Conservation (phyloP, 2,113 vertebrate species). For the Megatriorchis doriae region DNA sequence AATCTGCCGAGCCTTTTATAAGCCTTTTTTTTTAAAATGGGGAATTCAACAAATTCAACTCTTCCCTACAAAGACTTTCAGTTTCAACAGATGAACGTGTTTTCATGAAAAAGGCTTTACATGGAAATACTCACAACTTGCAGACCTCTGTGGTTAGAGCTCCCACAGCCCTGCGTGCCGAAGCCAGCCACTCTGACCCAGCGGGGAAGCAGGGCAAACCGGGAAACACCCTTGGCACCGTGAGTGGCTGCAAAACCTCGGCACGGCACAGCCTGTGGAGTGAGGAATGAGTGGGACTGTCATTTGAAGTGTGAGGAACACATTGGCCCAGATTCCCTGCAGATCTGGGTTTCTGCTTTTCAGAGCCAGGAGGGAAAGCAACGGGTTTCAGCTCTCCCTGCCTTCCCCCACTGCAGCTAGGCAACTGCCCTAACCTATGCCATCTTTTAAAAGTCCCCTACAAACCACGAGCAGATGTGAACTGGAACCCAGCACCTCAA, state of each 20-base stretch:
- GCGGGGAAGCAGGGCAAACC: background rate
- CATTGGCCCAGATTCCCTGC: slow-evolving; percentile 38
- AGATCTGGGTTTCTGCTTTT: slow-evolving; percentile 12
- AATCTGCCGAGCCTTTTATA: slow-evolving; percentile 9
- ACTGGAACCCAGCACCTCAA: background rate
- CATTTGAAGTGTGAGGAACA: background rate
- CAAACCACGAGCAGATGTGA: background rate
- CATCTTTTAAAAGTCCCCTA: background rate
- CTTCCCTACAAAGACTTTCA: background rate
- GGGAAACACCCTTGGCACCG: background rate
- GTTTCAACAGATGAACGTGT: background rate
- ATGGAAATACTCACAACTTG: background rate
- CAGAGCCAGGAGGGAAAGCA: background rate
- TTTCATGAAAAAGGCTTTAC: background rate
- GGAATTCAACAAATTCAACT: background rate
- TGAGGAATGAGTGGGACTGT: background rate
- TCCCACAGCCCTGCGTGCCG: background rate
- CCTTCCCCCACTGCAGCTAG: background rate
- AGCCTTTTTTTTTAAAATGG: background rate
- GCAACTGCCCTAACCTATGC: background rate
- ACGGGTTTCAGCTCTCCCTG: background rate
- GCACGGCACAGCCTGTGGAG: background rate
- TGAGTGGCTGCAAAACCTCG: rapidly evolving
- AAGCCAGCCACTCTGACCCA: background rate
- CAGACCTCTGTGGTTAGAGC: background rate